Evolutionary conservation across 1,140 invertebrate genomes (phyloP), one percentile per base, ranked within the genome.

Genomic region (Doryteuthis pealeii): DNA sequence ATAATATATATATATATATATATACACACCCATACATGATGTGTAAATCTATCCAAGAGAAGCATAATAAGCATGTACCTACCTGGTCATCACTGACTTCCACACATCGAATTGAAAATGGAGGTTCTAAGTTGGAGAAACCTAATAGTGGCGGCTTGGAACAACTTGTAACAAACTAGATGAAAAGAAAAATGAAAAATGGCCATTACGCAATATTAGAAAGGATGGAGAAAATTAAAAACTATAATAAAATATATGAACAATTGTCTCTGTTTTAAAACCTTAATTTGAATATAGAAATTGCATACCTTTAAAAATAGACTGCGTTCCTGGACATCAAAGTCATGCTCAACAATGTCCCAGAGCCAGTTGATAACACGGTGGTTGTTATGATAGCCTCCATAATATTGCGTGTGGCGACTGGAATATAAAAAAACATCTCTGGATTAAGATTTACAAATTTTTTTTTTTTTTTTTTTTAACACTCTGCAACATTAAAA

Each of bases 321-420:
- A 81, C 93, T 92, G 76, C 94, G 91, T 88, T 99, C 98, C 70
- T 96, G 91, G 86, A 95, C 93, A 14, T 90, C 93, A 87, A 99
- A 99, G 88, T 99, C 97, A 83, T 95, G 94, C 81, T 97, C 94
- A 33, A 99, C 88, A 79, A 99, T 96, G 88, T 99, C 96, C 98
- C 98, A 99, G 18, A 99, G 89, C 98, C 98, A 99, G 82, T 94
- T 93, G 22, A 99, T 94, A 54, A 99, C 96, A 78, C 96, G 91
- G 89, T 99, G 98, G 77, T 95, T 97, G 88, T 98, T 96, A 87
- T 99, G 98, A 89, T 99, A 99, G 8, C 98, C 98, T 49, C 98
- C 98, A 89, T 98, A 99, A 89, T 99, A 99, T 89, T 98, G 95
- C 2, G 97, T 99, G 88, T 99, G 93, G 79, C 92, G 92, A 71